These are phyloP conservation scores for Eilema depressum DNA, from an alignment of 2,888 invertebrate genomes.

Conservation along the genomic window DNA sequence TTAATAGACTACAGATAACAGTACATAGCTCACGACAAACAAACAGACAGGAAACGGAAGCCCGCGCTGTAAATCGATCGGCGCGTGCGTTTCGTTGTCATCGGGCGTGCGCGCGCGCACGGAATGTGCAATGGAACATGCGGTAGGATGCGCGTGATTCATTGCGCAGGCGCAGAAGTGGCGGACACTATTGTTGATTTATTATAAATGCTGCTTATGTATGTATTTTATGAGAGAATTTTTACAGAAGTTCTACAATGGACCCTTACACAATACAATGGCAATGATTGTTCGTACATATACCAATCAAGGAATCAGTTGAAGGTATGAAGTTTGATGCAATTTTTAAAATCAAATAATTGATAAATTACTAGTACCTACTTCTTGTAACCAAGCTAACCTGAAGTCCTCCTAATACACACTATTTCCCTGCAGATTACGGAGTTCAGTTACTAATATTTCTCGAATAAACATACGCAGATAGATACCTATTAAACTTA, in stretches of 20 bases:
- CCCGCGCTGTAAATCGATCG: conserved; percentile 71
- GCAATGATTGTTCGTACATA: neutral
- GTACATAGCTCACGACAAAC: conserved; percentile 34
- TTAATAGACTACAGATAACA: conserved; percentile 27
- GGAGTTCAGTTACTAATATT: too few relatives aligned
- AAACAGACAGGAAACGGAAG: conserved; percentile 64
- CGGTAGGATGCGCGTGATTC: conserved; percentile 54
- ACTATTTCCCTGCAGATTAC: too few relatives aligned
- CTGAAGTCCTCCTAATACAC: too few relatives aligned
- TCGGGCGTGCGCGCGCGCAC: conserved; percentile 37
- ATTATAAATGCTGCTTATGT: neutral
- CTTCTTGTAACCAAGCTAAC: too few relatives aligned
- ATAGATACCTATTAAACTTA: too few relatives aligned
- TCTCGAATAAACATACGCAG: too few relatives aligned
- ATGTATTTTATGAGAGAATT: neutral
- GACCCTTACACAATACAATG: neutral
- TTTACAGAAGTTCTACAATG: neutral
- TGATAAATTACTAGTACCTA: too few relatives aligned
- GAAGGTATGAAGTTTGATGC: too few relatives aligned
- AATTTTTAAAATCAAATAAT: too few relatives aligned
- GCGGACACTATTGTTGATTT: conserved; percentile 10
- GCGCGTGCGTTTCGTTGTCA: conserved; percentile 73
- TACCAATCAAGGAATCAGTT: neutral
- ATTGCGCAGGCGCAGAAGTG: conserved; percentile 18
- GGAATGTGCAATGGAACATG: conserved; percentile 45